Base-by-base conservation (phyloP, 2,113 vertebrate genomes). In the Recurvirostra avosetta region DNA sequence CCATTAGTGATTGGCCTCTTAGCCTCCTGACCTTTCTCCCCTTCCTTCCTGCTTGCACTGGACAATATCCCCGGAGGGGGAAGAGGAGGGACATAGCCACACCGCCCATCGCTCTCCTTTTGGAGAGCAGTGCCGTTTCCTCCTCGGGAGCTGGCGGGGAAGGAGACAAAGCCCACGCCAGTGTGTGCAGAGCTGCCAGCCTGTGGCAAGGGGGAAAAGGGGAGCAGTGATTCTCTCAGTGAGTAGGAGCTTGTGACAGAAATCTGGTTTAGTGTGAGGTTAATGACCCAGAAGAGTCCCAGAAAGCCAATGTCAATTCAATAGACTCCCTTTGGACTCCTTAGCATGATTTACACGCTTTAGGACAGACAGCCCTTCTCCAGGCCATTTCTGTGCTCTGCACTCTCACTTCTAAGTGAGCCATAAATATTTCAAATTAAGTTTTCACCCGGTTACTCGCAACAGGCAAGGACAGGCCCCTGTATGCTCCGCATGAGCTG, bases 371-470 rank as follows among this genome's bases (percentile, higher is more conserved):
- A 65, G 40, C 53, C 53, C 55, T 91, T 88, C 86, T 95, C 82
- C 58, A 56, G 83, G 76, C 77, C 82, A 56, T 78, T 92, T 77
- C 66, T 84, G 65, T 81, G 66, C 79, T 93, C 88, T 84, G 78
- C 29, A 8, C 41, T 90, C 67, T 49, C 2, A 0, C 66, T 94
- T 85, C 62, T 85, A 87, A 92, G 76, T 30, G 36, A 94, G 88
- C 63, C 89, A 96, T 95, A 97, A 96, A 97, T 97, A 96, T 96
- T 95, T 92, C 90, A 86, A 77, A 77, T 23, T 52, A 77, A 61
- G 53, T 94, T 97, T 96, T 96, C 81, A 90, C 17, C 70, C 8
- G 0, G 38, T 59, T 95, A 45, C 59, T 91, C 0, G 0, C 71
- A 72, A 66, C 75, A 92, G 38, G 86, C 79, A 93, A 84, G 88